Evolutionary conservation across 2,888 invertebrate species (phyloP), one percentile per base, ranked within the genome.

Genomic region (Pheosia tremula): DNA sequence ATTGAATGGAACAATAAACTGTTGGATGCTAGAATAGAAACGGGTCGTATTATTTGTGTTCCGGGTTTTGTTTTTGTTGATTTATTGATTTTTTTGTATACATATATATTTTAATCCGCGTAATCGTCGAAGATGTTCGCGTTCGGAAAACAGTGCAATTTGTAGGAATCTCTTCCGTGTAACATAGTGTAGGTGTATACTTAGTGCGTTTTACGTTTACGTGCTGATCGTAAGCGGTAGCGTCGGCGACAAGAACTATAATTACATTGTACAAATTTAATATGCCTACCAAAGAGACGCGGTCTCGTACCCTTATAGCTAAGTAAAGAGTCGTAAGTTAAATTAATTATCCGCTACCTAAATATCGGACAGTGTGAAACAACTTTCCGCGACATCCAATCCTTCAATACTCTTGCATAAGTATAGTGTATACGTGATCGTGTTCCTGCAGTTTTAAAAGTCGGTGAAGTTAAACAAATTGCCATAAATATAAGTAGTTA

Each of bases 281-380:
- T 90, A 94, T 91, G 91, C 92, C 94, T 94, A 94, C 94, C 94
- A 94, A 94, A 94, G 94, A 94, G 94, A 94, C 94, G 86, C 93
- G 94, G 94, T 94, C 94, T 94, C 94, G 91, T 94, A 94, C 93
- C 90, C 89, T 89, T 91, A 91, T 90, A 89, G 86, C 88, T 93
- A 93, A 93, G 92, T 91, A 88, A 88, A 88, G 88, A 89, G 89
- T 90, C 87, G 88, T 91, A 91, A 90, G 88, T 91, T 90, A 87
- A 84, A 89, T 84, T 87, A 87, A 89, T 87, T 84, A 87, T 82
- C 87, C 81, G 85, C 85, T 88, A 85, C 79, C 78, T 77, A 81
- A 77, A 81, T 80, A 85, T 85, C 85, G 85, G 87, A 89, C 86
- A 82, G 88, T 85, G 87, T 87, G 86, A 87, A 86, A 85, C 81